Base-by-base conservation (phyloP, 2,797 vertebrate genomes). In the Toxotes lorentzi region DNA sequence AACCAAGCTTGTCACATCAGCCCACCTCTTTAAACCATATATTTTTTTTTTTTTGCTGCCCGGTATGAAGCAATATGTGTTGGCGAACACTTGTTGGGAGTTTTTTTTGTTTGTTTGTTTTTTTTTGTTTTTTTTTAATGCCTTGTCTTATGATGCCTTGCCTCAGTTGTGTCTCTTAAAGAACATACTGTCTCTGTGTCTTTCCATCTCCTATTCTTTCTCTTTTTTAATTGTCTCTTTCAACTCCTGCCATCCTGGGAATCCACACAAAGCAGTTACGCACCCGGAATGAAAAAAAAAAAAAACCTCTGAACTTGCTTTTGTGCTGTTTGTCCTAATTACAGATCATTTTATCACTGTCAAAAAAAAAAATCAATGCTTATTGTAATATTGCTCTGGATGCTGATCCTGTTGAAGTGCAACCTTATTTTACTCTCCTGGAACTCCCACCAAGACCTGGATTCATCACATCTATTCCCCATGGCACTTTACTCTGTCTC, bases 281-380 rank as follows among this genome's bases (percentile, higher is more conserved):
- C 93, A 84, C 11, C 63, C 92, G 88, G 88, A 89, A 90, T 84
- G 2, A 12, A 45, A 89, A 84, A 43, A 89, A 38, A 5, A 35
- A 30, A 62, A 81, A 88, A 24, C 91, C 91, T 92, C 93, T 95
- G 93, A 94, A 94, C 86, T 88, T 93, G 94, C 93, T 94, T 95
- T 95, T 94, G 92, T 93, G 89, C 92, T 87, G 88, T 91, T 93
- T 94, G 92, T 93, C 89, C 90, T 91, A 89, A 93, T 94, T 91
- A 91, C 86, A 91, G 84, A 92, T 92, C 86, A 85, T 90, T 92
- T 91, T 75, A 90, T 82, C 85, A 73, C 81, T 60, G 78, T 91
- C 74, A 87, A 83, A 86, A 30, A 62, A 85, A 30, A 59, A 85
- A 84, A 14, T 86, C 81, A 81, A 76, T 73, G 84, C 86, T 90